A percentile compares a stretch with the other conserved stretches of the same genome.
These are phyloP conservation scores for Eurosta solidaginis DNA, from an alignment of 1,140 invertebrate genomes.

Conservation along the genomic window DNA sequence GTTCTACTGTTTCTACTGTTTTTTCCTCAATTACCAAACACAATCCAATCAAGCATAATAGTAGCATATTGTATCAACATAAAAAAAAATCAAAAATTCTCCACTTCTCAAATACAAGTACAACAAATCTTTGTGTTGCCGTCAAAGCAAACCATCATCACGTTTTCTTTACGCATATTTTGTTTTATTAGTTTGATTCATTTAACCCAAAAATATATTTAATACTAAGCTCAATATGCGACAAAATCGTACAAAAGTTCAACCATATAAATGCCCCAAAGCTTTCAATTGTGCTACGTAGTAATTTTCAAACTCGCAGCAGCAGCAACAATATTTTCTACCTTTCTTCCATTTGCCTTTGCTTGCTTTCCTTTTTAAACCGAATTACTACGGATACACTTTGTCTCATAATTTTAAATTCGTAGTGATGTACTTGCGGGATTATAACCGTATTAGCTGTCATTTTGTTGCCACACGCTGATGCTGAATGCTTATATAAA, in stretches of 20 bases:
- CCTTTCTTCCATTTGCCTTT: too few species aligned
- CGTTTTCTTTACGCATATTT: background rate
- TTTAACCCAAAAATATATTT: conserved; percentile 17
- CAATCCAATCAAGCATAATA: too few species aligned
- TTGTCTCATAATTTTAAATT: background rate
- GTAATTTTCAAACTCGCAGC: too few species aligned
- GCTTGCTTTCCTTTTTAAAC: too few species aligned
- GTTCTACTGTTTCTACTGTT: background rate
- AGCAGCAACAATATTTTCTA: too few species aligned
- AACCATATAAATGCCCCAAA: background rate
- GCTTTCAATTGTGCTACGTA: too few species aligned
- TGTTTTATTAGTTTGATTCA: conserved; percentile 17
- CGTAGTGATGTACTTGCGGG: background rate
- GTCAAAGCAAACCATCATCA: background rate
- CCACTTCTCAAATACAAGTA: background rate
- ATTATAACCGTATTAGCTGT: conserved; percentile 2
- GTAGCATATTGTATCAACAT: background rate
- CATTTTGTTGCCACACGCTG: background rate
- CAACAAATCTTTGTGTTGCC: background rate
- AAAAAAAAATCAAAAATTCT: background rate
- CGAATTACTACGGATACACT: too few species aligned
- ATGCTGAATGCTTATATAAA: background rate
- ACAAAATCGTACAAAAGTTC: background rate
- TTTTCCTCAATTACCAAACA: background rate
- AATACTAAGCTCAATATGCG: background rate